Conservation (phyloP, 2,888 invertebrate genomes). For the Teinopalpus imperialis region DNA sequence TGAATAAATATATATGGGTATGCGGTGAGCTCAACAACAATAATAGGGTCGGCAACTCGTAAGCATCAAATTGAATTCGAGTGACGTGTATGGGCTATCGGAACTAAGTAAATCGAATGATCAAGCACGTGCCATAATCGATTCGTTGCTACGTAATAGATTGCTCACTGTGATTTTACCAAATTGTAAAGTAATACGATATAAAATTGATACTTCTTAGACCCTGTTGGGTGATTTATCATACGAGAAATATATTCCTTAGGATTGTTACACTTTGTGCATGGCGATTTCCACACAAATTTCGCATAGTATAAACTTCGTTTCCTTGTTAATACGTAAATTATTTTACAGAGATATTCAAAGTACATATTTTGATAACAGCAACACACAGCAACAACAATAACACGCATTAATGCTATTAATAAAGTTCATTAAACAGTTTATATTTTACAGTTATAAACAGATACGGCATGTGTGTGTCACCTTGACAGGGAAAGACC, state of each 20-base stretch:
- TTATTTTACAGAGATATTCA: too few relatives aligned
- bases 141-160: conserved; percentile 59
- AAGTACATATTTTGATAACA: too few relatives aligned
- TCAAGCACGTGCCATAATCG: conserved; percentile 53
- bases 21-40: conserved; percentile 41
- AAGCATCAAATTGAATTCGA: conserved; percentile 65
- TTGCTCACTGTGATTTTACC: conserved; percentile 32
- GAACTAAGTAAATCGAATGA: conserved; percentile 45
- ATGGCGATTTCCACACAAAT: too few relatives aligned
- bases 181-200: background rate
- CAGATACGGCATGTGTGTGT: too few relatives aligned
- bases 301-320: too few relatives aligned
- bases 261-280: too few relatives aligned
- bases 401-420: too few relatives aligned
- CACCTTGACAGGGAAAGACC: too few relatives aligned
- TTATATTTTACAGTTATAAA: too few relatives aligned
- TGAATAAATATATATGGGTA: conserved; percentile 48
- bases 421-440: too few relatives aligned
- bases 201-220: conserved; percentile 1
- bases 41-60: conserved; percentile 56
- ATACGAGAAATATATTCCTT: background rate
- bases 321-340: too few relatives aligned
- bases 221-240: background rate
- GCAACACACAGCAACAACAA: too few relatives aligned
- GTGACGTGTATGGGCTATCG: conserved; percentile 56